Percentiles rank a stretch among this genome's conserved stretches.
Evolutionary conservation across 2,113 vertebrate genomes (phyloP).

Genomic region (Leuciscus idus): DNA sequence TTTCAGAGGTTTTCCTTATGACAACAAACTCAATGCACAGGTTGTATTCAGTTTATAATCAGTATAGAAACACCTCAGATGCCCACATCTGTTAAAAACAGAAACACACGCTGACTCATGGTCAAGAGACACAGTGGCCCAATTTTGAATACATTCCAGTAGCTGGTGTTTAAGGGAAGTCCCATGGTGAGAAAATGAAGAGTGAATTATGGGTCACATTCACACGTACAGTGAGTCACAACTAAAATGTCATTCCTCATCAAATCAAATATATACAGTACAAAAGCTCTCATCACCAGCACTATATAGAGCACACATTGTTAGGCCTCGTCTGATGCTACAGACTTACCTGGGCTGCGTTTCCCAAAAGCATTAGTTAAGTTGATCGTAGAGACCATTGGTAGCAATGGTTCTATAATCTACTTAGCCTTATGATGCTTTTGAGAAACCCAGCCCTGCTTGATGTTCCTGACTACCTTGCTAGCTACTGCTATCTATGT

Average conservation of each 20-base stretch:
- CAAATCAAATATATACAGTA: conserved; percentile 4
- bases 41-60: neutral
- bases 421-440: no score
- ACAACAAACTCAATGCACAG: neutral
- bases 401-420: no score
- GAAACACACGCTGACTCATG: conserved; percentile 15
- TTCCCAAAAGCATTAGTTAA: no score
- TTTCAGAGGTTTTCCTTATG: neutral
- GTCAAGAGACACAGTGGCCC: conserved; percentile 49
- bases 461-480: no score
- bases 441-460: no score
- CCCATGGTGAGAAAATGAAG: conserved; percentile 18
- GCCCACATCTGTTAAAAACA: conserved; percentile 19
- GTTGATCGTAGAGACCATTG: no score
- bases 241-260: neutral
- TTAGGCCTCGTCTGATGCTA: no score
- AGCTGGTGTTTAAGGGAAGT: conserved; percentile 20
- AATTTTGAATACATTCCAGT: conserved; percentile 46
- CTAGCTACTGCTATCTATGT: no score
- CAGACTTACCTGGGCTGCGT: no score
- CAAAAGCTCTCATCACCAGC: neutral
- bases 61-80: neutral
- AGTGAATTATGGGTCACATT: conserved; percentile 47
- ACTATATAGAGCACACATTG: no score
- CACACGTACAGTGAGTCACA: neutral